A percentile compares a stretch with the other conserved stretches of the same genome.
phyloP scores from a whole-genome alignment of 1,140 invertebrate genomes.

The Atopsyche davidsoni region DNA sequence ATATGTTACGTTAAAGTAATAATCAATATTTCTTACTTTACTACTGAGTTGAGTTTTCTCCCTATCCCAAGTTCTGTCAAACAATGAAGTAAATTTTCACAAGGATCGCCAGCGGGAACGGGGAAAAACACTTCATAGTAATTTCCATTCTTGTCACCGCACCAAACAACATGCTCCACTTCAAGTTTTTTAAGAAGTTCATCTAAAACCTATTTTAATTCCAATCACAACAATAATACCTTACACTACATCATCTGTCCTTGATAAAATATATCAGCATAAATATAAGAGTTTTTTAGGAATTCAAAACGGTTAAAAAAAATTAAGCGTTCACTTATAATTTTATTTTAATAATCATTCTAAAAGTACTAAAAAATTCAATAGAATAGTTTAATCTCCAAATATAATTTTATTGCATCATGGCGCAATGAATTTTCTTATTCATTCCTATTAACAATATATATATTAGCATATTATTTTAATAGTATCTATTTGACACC shows the following conservation, averaged over 20 bases:
- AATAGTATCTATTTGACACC: no score
- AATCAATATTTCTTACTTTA: conserved; percentile 49
- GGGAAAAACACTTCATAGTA: conserved; percentile 67
- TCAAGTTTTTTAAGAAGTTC: conserved; percentile 58
- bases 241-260: no score
- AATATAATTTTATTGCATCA: background rate
- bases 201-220: conserved; percentile 55
- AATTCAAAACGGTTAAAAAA: background rate
- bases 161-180: conserved; percentile 65
- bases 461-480: no score
- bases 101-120: conserved; percentile 58
- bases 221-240: no score
- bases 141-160: conserved; percentile 57
- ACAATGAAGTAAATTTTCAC: conserved; percentile 65
- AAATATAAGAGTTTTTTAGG: conserved; percentile 2
- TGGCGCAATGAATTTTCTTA: background rate
- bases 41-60: conserved; percentile 61
- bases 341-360: no score
- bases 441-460: no score
- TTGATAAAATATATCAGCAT: conserved; percentile 4
- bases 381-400: background rate
- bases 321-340: no score
- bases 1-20: background rate
- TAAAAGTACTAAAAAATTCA: background rate
- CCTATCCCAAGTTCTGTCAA: conserved; percentile 65